Evolutionary conservation across 2,888 invertebrate species (phyloP).

Genomic region (Conchocele bisecta): DNA sequence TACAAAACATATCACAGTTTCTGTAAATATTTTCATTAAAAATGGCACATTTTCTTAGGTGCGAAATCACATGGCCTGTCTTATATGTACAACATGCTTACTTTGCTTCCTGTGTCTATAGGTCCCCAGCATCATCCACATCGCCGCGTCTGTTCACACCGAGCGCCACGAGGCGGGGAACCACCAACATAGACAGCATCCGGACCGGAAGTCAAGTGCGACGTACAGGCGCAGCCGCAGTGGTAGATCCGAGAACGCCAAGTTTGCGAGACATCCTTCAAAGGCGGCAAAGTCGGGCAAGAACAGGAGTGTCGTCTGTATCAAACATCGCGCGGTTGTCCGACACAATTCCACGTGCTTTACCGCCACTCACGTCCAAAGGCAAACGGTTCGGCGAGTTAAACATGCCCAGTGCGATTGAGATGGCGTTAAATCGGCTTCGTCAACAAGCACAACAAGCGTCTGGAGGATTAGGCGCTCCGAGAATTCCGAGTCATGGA

Average conservation of each 20-base stretch:
- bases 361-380: slow-evolving; percentile 21
- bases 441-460: slow-evolving; percentile 18
- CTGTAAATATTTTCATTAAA: too few relatives aligned
- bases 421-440: slow-evolving; percentile 38
- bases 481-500: too few relatives aligned
- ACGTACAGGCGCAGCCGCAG: not conserved
- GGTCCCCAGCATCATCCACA: too few relatives aligned
- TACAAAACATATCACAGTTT: too few relatives aligned
- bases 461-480: not conserved
- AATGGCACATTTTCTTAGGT: too few relatives aligned
- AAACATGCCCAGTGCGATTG: slow-evolving; percentile 48
- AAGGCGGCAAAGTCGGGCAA: slow-evolving; percentile 4
- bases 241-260: not conserved
- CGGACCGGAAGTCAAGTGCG: not conserved
- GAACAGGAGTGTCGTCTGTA: not conserved
- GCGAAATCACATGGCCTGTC: too few relatives aligned
- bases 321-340: slow-evolving; percentile 42
- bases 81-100: too few relatives aligned
- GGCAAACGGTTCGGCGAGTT: slow-evolving; percentile 45
- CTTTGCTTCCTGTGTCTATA: too few relatives aligned
- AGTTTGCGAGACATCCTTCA: slow-evolving; percentile 41
- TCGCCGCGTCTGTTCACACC: slow-evolving; percentile 3
- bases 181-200: slow-evolving; percentile 5
- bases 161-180: slow-evolving; percentile 27
- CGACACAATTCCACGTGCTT: slow-evolving; percentile 33